Evolutionary conservation across 2,113 vertebrate species (phyloP).

Genomic region (Aegypius monachus): DNA sequence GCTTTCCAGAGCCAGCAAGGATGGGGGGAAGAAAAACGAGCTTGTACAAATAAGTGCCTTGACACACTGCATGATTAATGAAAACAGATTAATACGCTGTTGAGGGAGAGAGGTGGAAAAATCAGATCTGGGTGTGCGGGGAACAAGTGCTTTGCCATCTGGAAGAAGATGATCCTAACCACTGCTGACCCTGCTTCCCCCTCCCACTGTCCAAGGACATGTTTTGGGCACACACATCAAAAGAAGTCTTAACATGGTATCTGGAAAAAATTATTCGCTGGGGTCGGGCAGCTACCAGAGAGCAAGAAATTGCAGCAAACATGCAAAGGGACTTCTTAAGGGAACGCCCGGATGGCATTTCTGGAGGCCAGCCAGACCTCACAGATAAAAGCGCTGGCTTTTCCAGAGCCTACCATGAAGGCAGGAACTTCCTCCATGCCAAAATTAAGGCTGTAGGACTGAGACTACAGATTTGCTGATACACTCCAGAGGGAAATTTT

Average conservation of each 20-base stretch:
- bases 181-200: background rate
- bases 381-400: background rate
- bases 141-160: slow-evolving; percentile 25
- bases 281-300: background rate
- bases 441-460: background rate
- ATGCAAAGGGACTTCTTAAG: background rate
- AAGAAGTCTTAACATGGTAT: background rate
- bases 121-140: background rate
- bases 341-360: background rate
- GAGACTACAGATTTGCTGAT: background rate
- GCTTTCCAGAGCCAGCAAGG: background rate
- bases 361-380: slow-evolving; percentile 32
- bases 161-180: background rate
- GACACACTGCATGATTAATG: background rate
- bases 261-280: background rate
- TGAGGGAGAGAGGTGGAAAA: background rate
- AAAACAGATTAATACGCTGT: background rate
- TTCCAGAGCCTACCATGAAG: background rate
- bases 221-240: background rate
- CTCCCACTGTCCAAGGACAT: background rate
- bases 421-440: background rate
- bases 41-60: background rate
- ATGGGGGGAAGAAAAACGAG: background rate
- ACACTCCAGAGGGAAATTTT: background rate
- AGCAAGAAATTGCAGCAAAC: background rate